Base-by-base conservation (phyloP, 2,888 invertebrate genomes). In the Morinoia aosen region DNA sequence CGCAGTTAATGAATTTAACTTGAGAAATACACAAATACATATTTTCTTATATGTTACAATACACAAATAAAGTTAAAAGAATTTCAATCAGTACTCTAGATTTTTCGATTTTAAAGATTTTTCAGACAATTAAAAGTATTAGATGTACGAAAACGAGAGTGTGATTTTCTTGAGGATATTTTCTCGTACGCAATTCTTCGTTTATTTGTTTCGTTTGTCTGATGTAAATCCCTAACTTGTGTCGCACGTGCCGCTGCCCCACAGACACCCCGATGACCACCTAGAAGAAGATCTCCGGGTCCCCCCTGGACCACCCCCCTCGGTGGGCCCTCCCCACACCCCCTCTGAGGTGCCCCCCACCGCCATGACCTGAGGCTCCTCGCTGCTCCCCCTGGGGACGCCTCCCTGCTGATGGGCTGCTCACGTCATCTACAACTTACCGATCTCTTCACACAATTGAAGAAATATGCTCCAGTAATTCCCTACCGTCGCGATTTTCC, bases 221-320 rank as follows among this genome's bases (percentile, higher is more conserved):
- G 76, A 76, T 76, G 76, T 76, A 76, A 76, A 76, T 76, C 10
- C 76, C 76, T 76, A 33, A 76, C 25, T 76, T 76, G 76, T 76
- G 10, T 16, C 25, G 33, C 33, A 16, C 76, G 76, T 76, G 76
- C 76, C 25, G 76, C 76, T 76, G 76, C 76, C 40, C 40, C 40
- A 39, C 58, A 95, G 95, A 93, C 91, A 58, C 58, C 61, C 48
- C 56, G 95, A 91, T 40, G 95, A 95, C 57, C 95, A 40, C 48
- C 40, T 91, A 91, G 95, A 95, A 91, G 95, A 95, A 33, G 88
- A 91, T 33, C 57, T 39, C 40, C 40, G 48, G 14, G 25, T 14
- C 10, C 61, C 93, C 48, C 61, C 95, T n/a, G 40, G 39, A 40
- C 64, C 88, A 33, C 95, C 91, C 19, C 39, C 95, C 39, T 76